A percentile compares a stretch with the other conserved stretches of the same genome.
Evolutionary conservation across 2,888 invertebrate species (phyloP).

Genomic region (Lagria hirta): DNA sequence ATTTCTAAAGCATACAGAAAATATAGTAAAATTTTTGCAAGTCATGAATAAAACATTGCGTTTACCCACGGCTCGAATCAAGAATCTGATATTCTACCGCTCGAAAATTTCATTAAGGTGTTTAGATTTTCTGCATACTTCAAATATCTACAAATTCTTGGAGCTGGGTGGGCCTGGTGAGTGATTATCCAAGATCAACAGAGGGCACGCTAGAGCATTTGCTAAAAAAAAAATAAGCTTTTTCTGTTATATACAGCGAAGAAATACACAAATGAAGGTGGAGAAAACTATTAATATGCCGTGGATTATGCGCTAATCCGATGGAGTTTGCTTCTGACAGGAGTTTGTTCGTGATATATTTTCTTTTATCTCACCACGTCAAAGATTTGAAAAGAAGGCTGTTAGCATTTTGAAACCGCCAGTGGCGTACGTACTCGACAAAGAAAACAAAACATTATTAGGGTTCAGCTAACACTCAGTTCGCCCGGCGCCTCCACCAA

Average conservation of each 20-base stretch:
- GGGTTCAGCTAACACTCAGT: too few relatives aligned
- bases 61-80: constrained; percentile 1
- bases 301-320: constrained; percentile 17
- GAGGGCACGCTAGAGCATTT: too few relatives aligned
- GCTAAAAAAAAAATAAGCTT: too few relatives aligned
- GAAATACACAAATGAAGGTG: too few relatives aligned
- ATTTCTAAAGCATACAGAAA: constrained; percentile 19
- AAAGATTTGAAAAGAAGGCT: constrained; percentile 15
- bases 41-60: constrained; percentile 22
- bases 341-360: constrained; percentile 16
- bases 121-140: constrained; percentile 11
- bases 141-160: too few relatives aligned
- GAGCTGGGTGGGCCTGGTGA: too few relatives aligned
- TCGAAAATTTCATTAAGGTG: constrained; percentile 1
- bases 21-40: constrained; percentile 1
- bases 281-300: constrained; percentile 13
- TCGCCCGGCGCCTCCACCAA: too few relatives aligned
- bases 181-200: too few relatives aligned
- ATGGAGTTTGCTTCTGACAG: constrained; percentile 5
- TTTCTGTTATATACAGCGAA: too few relatives aligned
- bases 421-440: too few relatives aligned
- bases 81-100: not conserved
- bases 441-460: too few relatives aligned
- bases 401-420: constrained; percentile 5
- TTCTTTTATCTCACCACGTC: constrained; percentile 20